Evolutionary conservation across 1,140 invertebrate species (phyloP).

Genomic region (Lasioglossum albipes): DNA sequence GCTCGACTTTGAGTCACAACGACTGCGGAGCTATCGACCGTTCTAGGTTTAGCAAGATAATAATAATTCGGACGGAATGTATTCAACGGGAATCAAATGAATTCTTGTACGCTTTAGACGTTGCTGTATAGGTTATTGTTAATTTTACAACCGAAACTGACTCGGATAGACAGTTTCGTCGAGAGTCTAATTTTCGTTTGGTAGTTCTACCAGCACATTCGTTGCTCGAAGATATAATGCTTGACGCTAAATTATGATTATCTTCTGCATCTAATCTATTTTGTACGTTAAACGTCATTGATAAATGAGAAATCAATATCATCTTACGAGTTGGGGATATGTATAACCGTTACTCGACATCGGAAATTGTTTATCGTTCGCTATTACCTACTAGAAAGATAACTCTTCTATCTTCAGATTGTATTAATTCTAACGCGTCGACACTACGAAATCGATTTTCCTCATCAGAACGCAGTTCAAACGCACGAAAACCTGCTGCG

Average conservation of each 20-base stretch:
- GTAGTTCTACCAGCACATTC: too few relatives aligned
- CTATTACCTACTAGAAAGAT: background rate
- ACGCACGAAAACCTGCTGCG: slow-evolving; percentile 30
- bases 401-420: background rate
- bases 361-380: background rate
- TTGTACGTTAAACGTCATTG: background rate
- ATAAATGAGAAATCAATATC: background rate
- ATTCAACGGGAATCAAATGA: slow-evolving; percentile 57
- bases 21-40: slow-evolving; percentile 62
- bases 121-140: slow-evolving; percentile 25
- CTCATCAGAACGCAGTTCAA: slow-evolving; percentile 20
- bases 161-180: too few relatives aligned
- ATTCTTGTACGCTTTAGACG: slow-evolving; percentile 37
- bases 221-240: background rate
- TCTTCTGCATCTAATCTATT: background rate
- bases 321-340: background rate
- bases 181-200: too few relatives aligned
- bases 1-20: slow-evolving; percentile 61
- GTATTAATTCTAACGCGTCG: background rate
- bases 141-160: background rate
- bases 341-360: background rate
- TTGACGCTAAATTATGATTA: background rate
- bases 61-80: slow-evolving; percentile 62
- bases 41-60: slow-evolving; percentile 64
- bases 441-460: slow-evolving; percentile 13